Evolutionary conservation across 2,113 vertebrate genomes (phyloP), one percentile per base, ranked within the genome.

Genomic region (Cettia cetti): DNA sequence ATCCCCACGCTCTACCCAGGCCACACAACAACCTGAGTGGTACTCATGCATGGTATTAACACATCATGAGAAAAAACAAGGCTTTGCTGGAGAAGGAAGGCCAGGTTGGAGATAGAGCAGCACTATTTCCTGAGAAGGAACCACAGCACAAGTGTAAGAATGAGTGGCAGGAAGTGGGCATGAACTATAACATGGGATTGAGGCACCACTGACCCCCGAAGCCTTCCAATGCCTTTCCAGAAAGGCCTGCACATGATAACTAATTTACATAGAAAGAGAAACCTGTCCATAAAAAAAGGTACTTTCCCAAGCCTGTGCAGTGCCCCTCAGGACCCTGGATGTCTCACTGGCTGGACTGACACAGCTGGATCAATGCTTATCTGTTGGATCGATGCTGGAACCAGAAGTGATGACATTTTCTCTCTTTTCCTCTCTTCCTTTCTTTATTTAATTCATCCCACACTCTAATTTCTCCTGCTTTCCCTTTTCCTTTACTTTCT

Each of bases 191-290:
- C 0, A 7, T 28, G 68, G 22, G 33, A 65, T 4, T 50, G 68
- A 65, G 40, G 7, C 30, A 40, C 11, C 40, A n/a, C 1, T 24
- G n/a, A 54, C 13, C 6, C 23, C 24, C 0, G 0, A 70, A 54
- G 18, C 15, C 15, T 15, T 81, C 18, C 17, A 30, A 6, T 3
- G 12, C 27, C 60, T 20, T 59, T 74, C 42, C 50, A 88, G 35
- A 65, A 50, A 40, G 8, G 11, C 42, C 68, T 57, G 40, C 6
- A 18, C 22, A 33, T 26, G 16, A 27, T 28, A 50, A 42, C 2
- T 44, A 65, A 65, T 50, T 28, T 20, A 20, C 8, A 44, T 3
- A 44, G 33, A 57, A 57, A 44, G 31, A 3, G 31, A 65, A 72
- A 42, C 6, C 12, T 37, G 31, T 33, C 18, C 27, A 44, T 57